Base-by-base conservation (phyloP, 2,113 vertebrate genomes). In the Emydura subglobosa region DNA sequence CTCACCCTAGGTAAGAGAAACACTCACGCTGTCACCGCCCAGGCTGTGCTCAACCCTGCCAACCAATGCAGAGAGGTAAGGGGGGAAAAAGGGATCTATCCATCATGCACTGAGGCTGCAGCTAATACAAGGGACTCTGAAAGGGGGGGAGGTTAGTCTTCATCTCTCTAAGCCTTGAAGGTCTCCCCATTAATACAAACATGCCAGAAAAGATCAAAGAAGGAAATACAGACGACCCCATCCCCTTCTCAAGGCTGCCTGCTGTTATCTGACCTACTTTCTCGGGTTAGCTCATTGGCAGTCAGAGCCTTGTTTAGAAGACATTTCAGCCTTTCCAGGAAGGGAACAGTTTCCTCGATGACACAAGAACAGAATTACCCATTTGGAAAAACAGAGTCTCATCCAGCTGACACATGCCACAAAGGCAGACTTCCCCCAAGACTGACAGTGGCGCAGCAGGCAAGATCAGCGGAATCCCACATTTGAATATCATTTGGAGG, bases 361-460 rank as follows among this genome's bases (percentile, higher is more conserved):
- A 83, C 5, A 10, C 79, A 92, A 79, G 93, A 95, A 92, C 34
- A 49, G 94, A 95, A 91, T 97, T 92, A 93, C 83, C 96, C 96
- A 82, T 85, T 97, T 42, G 47, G 94, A 96, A 97, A 97, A 97
- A 87, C 1, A 19, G 89, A 17, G 0, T 86, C 94, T 96, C 11
- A 7, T 95, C 97, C 96, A 89, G 91, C 79, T 93, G 95, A 95
- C 89, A 86, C 91, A 1, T 5, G n/a, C 89, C 95, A 90, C 96
- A 96, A 96, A 96, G 89, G 85, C 90, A 85, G 90, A 51, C 72
- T 31, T 95, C 92, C 94, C 91, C 65, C 14, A 68, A 53, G 27
- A 86, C 88, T n/a, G 61, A 78, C 10, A 1, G 87, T 89, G 87
- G 65, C 95, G 86, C 93, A 86, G 93, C 90, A 87, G 91, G 91